Conservation (phyloP, 2,888 invertebrate genomes). For the Drosophila neutralis region DNA sequence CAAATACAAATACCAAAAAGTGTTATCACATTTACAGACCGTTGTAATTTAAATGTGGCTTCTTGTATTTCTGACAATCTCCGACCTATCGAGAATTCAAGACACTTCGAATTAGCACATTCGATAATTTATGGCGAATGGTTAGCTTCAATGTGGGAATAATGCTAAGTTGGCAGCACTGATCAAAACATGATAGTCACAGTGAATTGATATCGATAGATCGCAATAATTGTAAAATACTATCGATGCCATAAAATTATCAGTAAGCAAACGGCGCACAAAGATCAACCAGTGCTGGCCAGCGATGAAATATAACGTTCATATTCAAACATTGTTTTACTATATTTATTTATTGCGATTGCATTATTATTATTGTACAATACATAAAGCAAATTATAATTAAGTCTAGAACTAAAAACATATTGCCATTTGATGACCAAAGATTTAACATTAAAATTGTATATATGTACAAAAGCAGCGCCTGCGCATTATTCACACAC, state of each 20-base stretch:
- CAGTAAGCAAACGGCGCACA: neutral
- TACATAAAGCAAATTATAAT: conserved; percentile 52
- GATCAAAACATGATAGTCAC: neutral
- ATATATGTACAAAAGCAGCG: conserved; percentile 64
- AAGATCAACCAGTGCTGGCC: conserved; percentile 18
- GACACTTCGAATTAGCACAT: neutral
- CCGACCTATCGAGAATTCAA: neutral
- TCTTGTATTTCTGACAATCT: neutral
- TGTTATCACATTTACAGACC: neutral
- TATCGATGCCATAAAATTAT: neutral
- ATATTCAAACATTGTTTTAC: conserved; percentile 20
- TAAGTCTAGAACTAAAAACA: conserved; percentile 55
- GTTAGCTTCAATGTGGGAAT: neutral
- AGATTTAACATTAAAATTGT: conserved; percentile 54
- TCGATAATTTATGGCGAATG: neutral
- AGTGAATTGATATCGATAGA: neutral
- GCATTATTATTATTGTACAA: conserved; percentile 59
- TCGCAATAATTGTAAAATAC: neutral
- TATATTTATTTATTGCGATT: conserved; percentile 51
- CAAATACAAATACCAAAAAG: neutral
- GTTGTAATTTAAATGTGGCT: neutral
- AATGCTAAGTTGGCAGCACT: neutral
- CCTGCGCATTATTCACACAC: conserved; percentile 40
- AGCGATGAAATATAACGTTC: neutral
- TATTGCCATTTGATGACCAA: conserved; percentile 69